These are phyloP conservation scores for Pristiophorus japonicus DNA, from an alignment of 2,113 vertebrate species.

Conservation along the genomic window DNA sequence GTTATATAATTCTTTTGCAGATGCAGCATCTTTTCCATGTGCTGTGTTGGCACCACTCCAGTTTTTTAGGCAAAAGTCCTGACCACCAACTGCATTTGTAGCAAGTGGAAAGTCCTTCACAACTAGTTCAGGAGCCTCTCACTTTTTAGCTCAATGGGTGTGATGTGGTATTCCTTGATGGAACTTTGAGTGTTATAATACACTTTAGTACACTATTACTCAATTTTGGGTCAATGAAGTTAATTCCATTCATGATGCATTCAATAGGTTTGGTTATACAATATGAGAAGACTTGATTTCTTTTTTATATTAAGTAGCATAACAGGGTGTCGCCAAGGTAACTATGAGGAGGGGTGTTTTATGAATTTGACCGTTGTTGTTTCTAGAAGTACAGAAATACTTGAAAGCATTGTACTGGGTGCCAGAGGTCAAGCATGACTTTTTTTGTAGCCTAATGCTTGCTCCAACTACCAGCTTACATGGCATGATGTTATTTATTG, in stretches of 20 bases:
- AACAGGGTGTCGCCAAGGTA: not conserved
- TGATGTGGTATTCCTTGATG: not conserved
- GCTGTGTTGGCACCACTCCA: not conserved
- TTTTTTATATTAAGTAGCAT: not conserved
- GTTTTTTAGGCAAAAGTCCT: not conserved
- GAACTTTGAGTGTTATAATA: not conserved
- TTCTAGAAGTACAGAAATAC: not conserved
- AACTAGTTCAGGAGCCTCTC: not conserved
- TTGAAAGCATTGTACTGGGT: not conserved
- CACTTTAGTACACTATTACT: not conserved
- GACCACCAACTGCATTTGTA: not conserved
- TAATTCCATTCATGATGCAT: not conserved
- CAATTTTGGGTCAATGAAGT: not conserved
- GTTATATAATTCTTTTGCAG: not conserved
- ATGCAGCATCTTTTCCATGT: not conserved
- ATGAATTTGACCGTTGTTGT: constrained; percentile 2
- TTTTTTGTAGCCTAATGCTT: not conserved
- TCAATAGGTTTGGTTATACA: not conserved
- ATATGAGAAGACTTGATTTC: not conserved
- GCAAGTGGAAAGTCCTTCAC: not conserved
- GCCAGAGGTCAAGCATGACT: too few relatives aligned
- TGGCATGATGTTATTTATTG: not conserved
- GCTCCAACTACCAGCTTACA: not conserved
- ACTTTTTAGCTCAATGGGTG: not conserved
- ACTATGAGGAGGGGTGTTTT: not conserved